These are phyloP conservation scores for Hartigia nigra DNA, from an alignment of 2,888 invertebrate genomes.

Conservation along the genomic window DNA sequence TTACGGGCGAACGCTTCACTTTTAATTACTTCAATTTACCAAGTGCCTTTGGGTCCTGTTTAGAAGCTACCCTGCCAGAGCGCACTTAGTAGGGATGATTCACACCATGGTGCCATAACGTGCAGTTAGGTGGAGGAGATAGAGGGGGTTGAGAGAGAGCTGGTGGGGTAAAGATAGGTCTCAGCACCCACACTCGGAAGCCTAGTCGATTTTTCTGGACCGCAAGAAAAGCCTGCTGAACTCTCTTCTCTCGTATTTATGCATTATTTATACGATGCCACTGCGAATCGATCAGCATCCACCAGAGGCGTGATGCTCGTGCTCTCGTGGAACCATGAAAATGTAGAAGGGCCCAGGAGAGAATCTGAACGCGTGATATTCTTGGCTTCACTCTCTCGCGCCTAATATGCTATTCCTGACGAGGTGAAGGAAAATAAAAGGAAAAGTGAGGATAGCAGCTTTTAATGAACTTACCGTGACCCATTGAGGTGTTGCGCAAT, in stretches of 20 bases:
- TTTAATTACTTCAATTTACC: constrained; percentile 56
- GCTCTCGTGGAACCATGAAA: neutral
- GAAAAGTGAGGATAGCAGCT: neutral
- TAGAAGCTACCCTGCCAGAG: neutral
- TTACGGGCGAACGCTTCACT: constrained; percentile 35
- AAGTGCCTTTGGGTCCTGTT: neutral
- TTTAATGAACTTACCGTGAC: neutral
- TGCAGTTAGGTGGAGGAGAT: neutral
- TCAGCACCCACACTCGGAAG: neutral
- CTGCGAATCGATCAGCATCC: neutral
- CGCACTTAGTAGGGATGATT: neutral
- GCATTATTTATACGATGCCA: neutral
- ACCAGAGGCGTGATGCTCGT: neutral
- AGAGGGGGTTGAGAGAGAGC: neutral
- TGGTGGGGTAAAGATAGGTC: neutral
- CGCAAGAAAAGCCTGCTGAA: neutral
- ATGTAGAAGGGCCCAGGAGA: neutral
- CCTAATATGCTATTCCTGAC: neutral
- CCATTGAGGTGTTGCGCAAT: neutral
- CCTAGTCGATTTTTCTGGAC: neutral
- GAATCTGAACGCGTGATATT: neutral
- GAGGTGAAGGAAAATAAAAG: neutral
- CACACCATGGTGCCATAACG: neutral
- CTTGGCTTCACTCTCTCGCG: neutral
- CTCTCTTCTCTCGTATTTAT: neutral